Conservation (phyloP, 53 echinoderm and acorn worm genomes). For the Stichopus horrens region DNA sequence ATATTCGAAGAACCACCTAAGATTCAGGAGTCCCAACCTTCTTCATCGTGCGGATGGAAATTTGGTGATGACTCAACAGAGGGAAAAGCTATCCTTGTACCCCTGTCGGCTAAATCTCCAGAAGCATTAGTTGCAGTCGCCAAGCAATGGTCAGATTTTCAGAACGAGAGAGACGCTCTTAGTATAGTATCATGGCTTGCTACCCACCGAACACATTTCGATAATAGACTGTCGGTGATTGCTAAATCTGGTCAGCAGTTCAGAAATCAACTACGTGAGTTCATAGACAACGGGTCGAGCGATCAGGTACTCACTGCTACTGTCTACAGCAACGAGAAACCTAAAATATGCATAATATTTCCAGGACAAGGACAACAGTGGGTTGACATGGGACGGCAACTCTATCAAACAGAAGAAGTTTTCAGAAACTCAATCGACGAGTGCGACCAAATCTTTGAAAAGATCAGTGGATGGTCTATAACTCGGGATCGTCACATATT, state of each 20-base stretch:
- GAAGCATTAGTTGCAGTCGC: slow-evolving; percentile 75
- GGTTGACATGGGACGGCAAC: slow-evolving; percentile 84
- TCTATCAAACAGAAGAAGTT: slow-evolving; percentile 73
- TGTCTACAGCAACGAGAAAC: slow-evolving; percentile 53
- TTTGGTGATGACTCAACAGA: slow-evolving; percentile 63
- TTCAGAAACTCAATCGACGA: slow-evolving; percentile 68
- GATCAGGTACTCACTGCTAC: slow-evolving; percentile 58
- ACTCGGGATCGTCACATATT: slow-evolving; percentile 45
- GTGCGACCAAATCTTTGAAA: slow-evolving; percentile 77
- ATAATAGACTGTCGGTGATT: slow-evolving; percentile 73
- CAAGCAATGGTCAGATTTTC: slow-evolving; percentile 65
- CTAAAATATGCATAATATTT: slow-evolving; percentile 85
- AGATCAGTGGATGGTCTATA: slow-evolving; percentile 90
- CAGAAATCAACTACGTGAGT: slow-evolving; percentile 44
- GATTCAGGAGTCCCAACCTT: neutral
- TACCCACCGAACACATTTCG: slow-evolving; percentile 75
- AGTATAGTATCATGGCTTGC: slow-evolving; percentile 80
- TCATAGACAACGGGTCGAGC: slow-evolving; percentile 40
- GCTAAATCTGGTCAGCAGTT: slow-evolving; percentile 65
- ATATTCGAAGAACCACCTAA: slow-evolving; percentile 81
- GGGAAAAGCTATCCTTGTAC: slow-evolving; percentile 72
- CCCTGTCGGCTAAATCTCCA: slow-evolving; percentile 76
- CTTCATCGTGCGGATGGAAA: slow-evolving; percentile 58
- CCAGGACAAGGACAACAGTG: slow-evolving; percentile 98
- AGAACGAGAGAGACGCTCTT: slow-evolving; percentile 71